A percentile compares a stretch with the other conserved stretches of the same genome.
phyloP scores from a whole-genome alignment of 2,888 invertebrate genomes.

The Hartigia nigra region DNA sequence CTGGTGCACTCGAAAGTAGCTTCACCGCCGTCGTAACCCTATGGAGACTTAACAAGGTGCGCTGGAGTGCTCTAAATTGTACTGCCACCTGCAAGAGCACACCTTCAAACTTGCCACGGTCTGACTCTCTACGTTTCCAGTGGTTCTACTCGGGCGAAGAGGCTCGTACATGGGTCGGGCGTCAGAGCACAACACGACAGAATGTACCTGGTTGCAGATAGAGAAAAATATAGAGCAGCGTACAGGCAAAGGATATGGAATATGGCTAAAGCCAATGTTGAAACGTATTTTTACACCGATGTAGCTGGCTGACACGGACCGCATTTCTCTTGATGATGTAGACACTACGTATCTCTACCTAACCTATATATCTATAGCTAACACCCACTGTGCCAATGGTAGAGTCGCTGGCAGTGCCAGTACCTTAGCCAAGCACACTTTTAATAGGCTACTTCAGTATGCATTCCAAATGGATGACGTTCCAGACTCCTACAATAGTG shows the following conservation, averaged over 20 bases:
- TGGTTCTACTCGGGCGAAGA: conserved; percentile 1
- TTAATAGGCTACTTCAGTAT: conserved; percentile 31
- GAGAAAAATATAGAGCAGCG: neutral
- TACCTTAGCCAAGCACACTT: conserved; percentile 19
- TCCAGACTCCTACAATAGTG: conserved; percentile 14
- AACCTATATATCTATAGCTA: neutral
- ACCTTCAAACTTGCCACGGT: neutral
- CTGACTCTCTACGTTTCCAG: neutral
- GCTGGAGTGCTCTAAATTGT: conserved; percentile 47
- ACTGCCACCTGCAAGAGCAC: conserved; percentile 19
- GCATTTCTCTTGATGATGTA: neutral
- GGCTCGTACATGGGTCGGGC: neutral
- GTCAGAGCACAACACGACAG: neutral
- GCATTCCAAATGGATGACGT: conserved; percentile 30
- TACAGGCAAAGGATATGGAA: conserved; percentile 2
- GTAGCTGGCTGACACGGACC: neutral
- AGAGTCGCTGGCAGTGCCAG: conserved; percentile 3
- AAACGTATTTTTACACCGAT: conserved; percentile 15
- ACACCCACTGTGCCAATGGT: neutral
- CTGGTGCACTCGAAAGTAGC: conserved; percentile 50
- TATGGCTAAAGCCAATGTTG: neutral
- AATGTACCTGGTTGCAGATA: neutral
- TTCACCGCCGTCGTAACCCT: conserved; percentile 46
- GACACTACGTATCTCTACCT: neutral
- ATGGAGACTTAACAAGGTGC: conserved; percentile 54